Evolutionary conservation across 1,140 invertebrate species (phyloP).

Genomic region (Cheumatopsyche charites): DNA sequence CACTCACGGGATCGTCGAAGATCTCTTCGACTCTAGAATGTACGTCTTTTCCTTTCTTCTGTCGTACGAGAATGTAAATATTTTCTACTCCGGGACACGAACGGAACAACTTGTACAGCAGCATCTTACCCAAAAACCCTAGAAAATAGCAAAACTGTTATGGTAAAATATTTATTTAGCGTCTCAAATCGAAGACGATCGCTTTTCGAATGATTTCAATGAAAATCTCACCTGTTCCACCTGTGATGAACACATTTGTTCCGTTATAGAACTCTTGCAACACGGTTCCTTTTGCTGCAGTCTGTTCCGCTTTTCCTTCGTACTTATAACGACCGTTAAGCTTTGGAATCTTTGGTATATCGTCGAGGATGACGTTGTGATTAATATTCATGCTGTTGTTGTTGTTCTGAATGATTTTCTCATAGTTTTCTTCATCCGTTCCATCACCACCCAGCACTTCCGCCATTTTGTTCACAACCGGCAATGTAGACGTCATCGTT

Average conservation of each 20-base stretch:
- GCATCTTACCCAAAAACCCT: slow-evolving; percentile 62
- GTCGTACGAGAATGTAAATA: slow-evolving; percentile 79
- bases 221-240: slow-evolving; percentile 65
- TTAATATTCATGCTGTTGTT: slow-evolving; percentile 22
- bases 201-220: not conserved
- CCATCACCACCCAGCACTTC: not conserved
- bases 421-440: slow-evolving; percentile 21
- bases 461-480: slow-evolving; percentile 28
- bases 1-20: slow-evolving; percentile 72
- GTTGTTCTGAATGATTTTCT: slow-evolving; percentile 25
- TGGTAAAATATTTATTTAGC: slow-evolving; percentile 4
- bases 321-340: slow-evolving; percentile 2
- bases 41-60: slow-evolving; percentile 79
- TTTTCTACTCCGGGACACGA: slow-evolving; percentile 75
- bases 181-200: not conserved
- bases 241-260: slow-evolving; percentile 69
- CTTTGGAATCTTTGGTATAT: not conserved
- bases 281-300: slow-evolving; percentile 16
- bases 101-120: slow-evolving; percentile 83
- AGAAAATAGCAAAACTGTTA: slow-evolving; percentile 2
- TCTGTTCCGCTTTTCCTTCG: slow-evolving; percentile 6
- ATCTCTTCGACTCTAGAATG: slow-evolving; percentile 71
- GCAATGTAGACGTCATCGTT: slow-evolving; percentile 24
- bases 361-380: slow-evolving; percentile 19
- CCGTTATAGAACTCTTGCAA: slow-evolving; percentile 64